Evolutionary conservation across 2,888 invertebrate species (phyloP).

Genomic region (Cantharis lateralis): DNA sequence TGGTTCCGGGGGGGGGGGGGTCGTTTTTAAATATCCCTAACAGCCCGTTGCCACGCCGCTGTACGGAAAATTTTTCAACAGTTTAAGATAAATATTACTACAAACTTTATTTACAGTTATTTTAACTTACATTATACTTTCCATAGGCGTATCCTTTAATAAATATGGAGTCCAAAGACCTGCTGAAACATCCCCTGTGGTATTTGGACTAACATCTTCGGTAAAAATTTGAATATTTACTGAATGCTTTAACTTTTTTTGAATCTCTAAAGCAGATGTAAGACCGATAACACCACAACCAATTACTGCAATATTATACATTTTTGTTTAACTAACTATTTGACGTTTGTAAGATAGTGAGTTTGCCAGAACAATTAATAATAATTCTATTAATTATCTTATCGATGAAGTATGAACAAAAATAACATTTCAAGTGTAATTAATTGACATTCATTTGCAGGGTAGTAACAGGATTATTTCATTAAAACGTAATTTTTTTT

Average conservation of each 20-base stretch:
- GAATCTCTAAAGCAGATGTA: constrained; percentile 69
- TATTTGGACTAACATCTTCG: constrained; percentile 68
- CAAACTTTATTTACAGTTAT: no score
- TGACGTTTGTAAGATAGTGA: not conserved
- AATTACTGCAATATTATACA: constrained; percentile 60
- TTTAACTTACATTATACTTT: constrained; percentile 60
- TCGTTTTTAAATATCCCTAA: no score
- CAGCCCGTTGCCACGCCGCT: no score
- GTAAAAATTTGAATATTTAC: constrained; percentile 66
- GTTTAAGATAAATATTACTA: no score
- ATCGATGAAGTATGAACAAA: not conserved
- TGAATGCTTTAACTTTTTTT: constrained; percentile 60
- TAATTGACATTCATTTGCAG: not conserved
- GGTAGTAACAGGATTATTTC: not conserved
- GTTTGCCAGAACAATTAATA: not conserved
- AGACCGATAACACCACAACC: constrained; percentile 79
- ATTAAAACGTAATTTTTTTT: not conserved
- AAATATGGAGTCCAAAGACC: constrained; percentile 76
- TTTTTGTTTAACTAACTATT: not conserved
- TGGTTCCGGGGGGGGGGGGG: no score
- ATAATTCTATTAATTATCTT: not conserved
- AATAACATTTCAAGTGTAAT: not conserved
- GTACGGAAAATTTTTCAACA: no score
- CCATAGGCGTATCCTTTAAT: constrained; percentile 60
- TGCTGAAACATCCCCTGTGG: constrained; percentile 78